Conservation (phyloP, 2,797 vertebrate species). For the Coccyzus lansbergi region DNA sequence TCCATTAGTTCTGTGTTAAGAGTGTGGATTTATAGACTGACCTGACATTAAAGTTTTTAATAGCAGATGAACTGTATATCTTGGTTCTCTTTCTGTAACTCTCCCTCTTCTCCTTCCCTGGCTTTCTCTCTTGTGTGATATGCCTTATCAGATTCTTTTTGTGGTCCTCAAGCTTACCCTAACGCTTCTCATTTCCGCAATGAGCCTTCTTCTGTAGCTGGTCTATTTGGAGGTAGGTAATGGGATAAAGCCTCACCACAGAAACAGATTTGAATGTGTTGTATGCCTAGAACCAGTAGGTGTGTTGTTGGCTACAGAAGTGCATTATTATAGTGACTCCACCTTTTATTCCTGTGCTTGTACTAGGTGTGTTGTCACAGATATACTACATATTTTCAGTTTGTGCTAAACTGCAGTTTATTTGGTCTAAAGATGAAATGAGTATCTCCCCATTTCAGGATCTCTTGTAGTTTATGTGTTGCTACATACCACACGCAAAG, state of each 20-base stretch:
- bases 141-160: slow-evolving; percentile 88
- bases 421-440: neutral
- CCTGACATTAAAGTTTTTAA: neutral
- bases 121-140: slow-evolving; percentile 67
- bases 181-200: slow-evolving; percentile 86
- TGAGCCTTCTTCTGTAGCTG: slow-evolving; percentile 88
- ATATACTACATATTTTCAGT: neutral
- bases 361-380: neutral
- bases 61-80: slow-evolving; percentile 1
- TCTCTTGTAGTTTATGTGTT: neutral
- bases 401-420: neutral
- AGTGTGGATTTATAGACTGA: slow-evolving; percentile 25
- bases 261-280: neutral
- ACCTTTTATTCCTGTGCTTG: neutral
- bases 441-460: slow-evolving; percentile 62
- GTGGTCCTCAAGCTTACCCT: slow-evolving; percentile 88
- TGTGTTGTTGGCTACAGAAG: neutral
- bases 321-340: neutral
- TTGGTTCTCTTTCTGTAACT: slow-evolving; percentile 68
- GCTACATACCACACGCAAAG: neutral
- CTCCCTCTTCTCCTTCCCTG: slow-evolving; percentile 75
- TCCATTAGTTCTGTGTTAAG: slow-evolving; percentile 22
- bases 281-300: neutral
- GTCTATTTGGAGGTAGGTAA: slow-evolving; percentile 90
- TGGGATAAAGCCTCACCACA: neutral